Percentiles rank a stretch among this genome's conserved stretches.
Evolutionary conservation across 2,888 invertebrate species (phyloP).

Genomic region (Hetaerina titia): DNA sequence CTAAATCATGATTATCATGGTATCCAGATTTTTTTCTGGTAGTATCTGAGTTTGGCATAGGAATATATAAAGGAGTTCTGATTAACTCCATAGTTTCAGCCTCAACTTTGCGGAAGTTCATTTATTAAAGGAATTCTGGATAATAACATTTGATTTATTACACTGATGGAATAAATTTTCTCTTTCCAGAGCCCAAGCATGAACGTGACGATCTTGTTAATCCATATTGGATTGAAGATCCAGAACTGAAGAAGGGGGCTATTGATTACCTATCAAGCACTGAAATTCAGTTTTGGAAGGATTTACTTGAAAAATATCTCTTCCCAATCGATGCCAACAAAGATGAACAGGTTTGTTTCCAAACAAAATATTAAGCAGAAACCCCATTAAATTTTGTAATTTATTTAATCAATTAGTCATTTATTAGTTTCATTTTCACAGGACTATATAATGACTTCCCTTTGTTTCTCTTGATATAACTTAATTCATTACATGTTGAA

Average conservation of each 20-base stretch:
- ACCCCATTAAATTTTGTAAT: no score
- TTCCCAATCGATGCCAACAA: slow-evolving; percentile 96
- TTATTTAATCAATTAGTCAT: no score
- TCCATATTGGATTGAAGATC: slow-evolving; percentile 97
- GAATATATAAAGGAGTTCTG: no score
- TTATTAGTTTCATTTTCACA: no score
- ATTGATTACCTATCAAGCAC: slow-evolving; percentile 91
- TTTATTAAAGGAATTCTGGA: no score
- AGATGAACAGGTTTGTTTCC: slow-evolving; percentile 86
- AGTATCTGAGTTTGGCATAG: no score
- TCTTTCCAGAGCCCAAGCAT: slow-evolving; percentile 76
- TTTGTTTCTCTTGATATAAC: no score
- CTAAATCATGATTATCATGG: no score
- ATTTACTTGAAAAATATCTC: slow-evolving; percentile 95
- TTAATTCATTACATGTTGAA: no score
- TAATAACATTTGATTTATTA: not conserved
- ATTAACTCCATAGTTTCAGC: not conserved
- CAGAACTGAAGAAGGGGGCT: slow-evolving; percentile 92
- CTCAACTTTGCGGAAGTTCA: no score
- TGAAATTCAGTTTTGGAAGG: slow-evolving; percentile 96
- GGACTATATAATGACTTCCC: no score
- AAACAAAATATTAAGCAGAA: not conserved
- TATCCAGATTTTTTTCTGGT: no score
- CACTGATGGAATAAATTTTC: not conserved
- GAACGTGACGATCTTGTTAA: slow-evolving; percentile 90